phyloP scores from a whole-genome alignment of 1,140 invertebrate species.

The Drepana arcuata region DNA sequence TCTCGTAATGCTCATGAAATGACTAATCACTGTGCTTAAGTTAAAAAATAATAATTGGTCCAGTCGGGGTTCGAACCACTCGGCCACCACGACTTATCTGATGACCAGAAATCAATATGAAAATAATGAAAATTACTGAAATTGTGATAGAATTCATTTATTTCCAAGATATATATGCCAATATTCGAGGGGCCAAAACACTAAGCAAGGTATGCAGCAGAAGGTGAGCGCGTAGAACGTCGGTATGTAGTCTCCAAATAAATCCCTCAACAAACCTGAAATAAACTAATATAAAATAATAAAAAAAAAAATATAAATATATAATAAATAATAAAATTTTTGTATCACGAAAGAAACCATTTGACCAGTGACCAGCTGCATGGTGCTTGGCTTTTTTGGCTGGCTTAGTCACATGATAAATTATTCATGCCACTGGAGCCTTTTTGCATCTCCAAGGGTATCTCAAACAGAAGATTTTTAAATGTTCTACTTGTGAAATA shows the following conservation, averaged over 20 bases:
- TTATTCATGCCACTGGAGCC: not conserved
- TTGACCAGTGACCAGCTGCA: too few species aligned
- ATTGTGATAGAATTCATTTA: not conserved
- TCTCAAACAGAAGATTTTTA: too few species aligned
- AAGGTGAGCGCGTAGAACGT: slow-evolving; percentile 44
- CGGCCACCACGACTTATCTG: too few species aligned
- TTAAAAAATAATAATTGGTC: not conserved
- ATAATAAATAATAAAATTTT: too few species aligned
- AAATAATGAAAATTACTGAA: not conserved
- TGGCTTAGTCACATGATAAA: too few species aligned
- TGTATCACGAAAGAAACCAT: too few species aligned
- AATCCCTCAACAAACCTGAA: slow-evolving; percentile 50
- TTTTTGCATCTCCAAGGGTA: too few species aligned
- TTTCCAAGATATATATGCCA: slow-evolving; percentile 16
- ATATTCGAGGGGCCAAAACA: slow-evolving; percentile 52
- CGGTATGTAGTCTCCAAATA: slow-evolving; percentile 42
- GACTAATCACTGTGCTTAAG: not conserved
- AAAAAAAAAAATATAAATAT: not conserved
- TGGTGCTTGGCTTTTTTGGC: too few species aligned
- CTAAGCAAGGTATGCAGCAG: slow-evolving; percentile 48
- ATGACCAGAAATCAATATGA: not conserved
- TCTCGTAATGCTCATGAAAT: not conserved
- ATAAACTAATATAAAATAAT: slow-evolving; percentile 9
- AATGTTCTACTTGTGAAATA: too few species aligned
- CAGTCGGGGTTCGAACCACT: too few species aligned